phyloP scores from a whole-genome alignment of 2,888 invertebrate genomes.

The Agrotis segetum region DNA sequence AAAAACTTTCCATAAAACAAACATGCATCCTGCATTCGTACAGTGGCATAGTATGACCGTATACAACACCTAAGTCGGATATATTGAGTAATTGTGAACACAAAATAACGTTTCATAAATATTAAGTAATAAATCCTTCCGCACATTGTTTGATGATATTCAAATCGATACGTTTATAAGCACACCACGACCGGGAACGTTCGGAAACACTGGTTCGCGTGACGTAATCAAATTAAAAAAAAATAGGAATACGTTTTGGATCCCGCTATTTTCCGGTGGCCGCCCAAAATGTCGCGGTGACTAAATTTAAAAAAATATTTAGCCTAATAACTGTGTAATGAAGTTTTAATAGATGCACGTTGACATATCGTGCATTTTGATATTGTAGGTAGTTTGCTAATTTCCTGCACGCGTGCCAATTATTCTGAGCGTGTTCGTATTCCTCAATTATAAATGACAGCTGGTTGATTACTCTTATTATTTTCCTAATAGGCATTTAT shows the following conservation, averaged over 20 bases:
- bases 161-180: constrained; percentile 70
- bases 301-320: constrained; percentile 80
- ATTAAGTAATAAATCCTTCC: constrained; percentile 56
- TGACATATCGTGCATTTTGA: constrained; percentile 61
- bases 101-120: constrained; percentile 34
- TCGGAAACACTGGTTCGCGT: constrained; percentile 67
- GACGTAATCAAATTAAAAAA: constrained; percentile 62
- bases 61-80: neutral
- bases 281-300: constrained; percentile 71
- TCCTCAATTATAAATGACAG: constrained; percentile 34
- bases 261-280: constrained; percentile 81
- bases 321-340: constrained; percentile 80
- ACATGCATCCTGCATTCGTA: constrained; percentile 8
- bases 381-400: constrained; percentile 36
- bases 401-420: constrained; percentile 45
- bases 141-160: constrained; percentile 64
- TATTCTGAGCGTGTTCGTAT: constrained; percentile 18
- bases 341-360: constrained; percentile 73
- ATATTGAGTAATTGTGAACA: constrained; percentile 9
- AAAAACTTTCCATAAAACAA: neutral
- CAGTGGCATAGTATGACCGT: neutral
- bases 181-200: constrained; percentile 70
- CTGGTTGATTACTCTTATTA: constrained; percentile 3
- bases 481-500: constrained; percentile 1
- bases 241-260: constrained; percentile 51